Base-by-base conservation (phyloP, 2,797 vertebrate genomes). In the Sebastes alutus region DNA sequence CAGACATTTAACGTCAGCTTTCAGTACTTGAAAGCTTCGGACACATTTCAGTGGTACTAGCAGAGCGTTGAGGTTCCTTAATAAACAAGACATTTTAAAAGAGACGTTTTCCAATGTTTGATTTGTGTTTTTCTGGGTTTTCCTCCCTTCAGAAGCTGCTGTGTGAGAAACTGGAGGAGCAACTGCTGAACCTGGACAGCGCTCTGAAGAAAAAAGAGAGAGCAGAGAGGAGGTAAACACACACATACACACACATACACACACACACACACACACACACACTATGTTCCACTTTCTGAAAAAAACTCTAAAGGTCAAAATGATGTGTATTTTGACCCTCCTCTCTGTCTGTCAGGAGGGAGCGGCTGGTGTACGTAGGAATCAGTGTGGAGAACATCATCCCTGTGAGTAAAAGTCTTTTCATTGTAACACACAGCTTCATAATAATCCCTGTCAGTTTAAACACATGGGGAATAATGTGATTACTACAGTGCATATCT, bases 361-460 rank as follows among this genome's bases (percentile, higher is more conserved):
- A 99, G 87, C 96, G 98, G 3, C 93, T 99, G 92, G 98, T 99
- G 54, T 99, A 99, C 2, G 98, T 99, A 68, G 98, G 98, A 54
- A 99, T 99, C 95, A 99, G 98, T 52, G 97, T 99, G 79, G 98
- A 99, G 93, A 99, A 99, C 96, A 99, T 99, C 92, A 99, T 99
- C 88, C 97, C 97, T 55, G 94, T 95, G 76, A 94, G 94, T 91
- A 35, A 58, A 33, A 42, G 14, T 33, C 5, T 42, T 42, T 42
- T 42, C 38, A 42, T 42, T 42, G 38, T 42, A 30, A 60, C 23
- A 35, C 11, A 33, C 27, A 20, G 14, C 14, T 27, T 49, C 56
- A 54, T 25, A 25, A 11, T 14, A 20, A 68, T 54, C 49, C 49
- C 9, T 54, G 4, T 54, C 49, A 54, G 8, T n/a, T n/a, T n/a